phyloP scores from a whole-genome alignment of 2,113 vertebrate species.

The Stigmatopora argus region DNA sequence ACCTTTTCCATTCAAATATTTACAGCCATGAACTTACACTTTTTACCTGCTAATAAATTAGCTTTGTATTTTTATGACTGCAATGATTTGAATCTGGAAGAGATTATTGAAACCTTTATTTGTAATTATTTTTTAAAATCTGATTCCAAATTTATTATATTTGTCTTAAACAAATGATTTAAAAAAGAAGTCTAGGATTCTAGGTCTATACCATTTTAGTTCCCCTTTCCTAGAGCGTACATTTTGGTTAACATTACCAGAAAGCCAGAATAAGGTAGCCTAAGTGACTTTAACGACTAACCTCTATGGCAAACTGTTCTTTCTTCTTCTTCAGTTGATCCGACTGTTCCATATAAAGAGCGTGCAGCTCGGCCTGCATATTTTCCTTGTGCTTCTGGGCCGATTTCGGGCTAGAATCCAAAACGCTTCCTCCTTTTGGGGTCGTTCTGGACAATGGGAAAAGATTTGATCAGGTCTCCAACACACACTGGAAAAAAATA shows the following conservation, averaged over 20 bases:
- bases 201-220: not conserved
- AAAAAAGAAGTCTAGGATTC: not conserved
- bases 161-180: not conserved
- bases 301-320: constrained; percentile 82
- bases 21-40: not conserved
- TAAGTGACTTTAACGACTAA: constrained; percentile 31
- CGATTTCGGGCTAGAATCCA: constrained; percentile 11
- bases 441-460: constrained; percentile 1
- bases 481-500: not conserved
- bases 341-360: constrained; percentile 71
- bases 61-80: not conserved
- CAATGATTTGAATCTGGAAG: no score
- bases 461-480: not conserved
- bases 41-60: not conserved
- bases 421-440: constrained; percentile 39
- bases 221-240: not conserved
- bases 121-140: not conserved
- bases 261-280: not conserved
- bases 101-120: no score
- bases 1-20: not conserved
- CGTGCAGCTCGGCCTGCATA: constrained; percentile 76
- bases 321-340: constrained; percentile 77
- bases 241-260: not conserved
- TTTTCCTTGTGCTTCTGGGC: constrained; percentile 75
- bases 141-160: not conserved